phyloP scores from a whole-genome alignment of 2,888 invertebrate species.

The Chrysolina haemoptera region DNA sequence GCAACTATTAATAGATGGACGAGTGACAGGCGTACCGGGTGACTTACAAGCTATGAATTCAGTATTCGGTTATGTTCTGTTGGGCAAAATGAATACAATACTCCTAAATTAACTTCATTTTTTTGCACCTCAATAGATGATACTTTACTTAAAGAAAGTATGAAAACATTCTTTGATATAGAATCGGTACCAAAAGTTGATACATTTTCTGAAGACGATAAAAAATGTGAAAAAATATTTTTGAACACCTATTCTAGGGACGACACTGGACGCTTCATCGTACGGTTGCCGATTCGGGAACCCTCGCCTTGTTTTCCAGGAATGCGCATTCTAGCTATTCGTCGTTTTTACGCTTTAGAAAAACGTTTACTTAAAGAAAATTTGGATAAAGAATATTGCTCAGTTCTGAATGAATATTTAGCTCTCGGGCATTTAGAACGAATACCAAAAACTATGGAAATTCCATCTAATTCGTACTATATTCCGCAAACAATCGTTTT shows the following conservation, averaged over 20 bases:
- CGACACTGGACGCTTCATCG: conserved; percentile 33
- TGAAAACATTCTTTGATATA: too few relatives aligned
- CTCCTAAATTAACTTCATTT: too few relatives aligned
- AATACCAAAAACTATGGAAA: not conserved
- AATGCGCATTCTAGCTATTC: conserved; percentile 11
- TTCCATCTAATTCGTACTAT: not conserved
- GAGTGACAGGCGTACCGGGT: not conserved
- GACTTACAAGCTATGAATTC: not conserved
- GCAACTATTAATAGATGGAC: not conserved
- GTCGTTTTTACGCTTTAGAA: conserved; percentile 35
- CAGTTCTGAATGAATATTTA: too few relatives aligned
- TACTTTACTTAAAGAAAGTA: too few relatives aligned
- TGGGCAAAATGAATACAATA: too few relatives aligned
- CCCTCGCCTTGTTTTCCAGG: conserved; percentile 25
- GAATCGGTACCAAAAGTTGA: too few relatives aligned
- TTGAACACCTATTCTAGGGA: conserved; percentile 18
- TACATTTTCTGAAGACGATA: conserved; percentile 25
- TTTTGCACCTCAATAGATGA: too few relatives aligned
- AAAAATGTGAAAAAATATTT: conserved; percentile 35
- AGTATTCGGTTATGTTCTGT: too few relatives aligned
- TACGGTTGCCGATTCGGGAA: conserved; percentile 35
- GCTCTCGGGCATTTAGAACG: too few relatives aligned
- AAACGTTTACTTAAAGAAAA: conserved; percentile 25
- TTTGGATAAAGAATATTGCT: conserved; percentile 26
- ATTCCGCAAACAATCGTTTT: not conserved